A percentile compares a stretch with the other conserved stretches of the same genome.
Evolutionary conservation across 2,113 vertebrate genomes (phyloP).

Genomic region (Boleophthalmus pectinirostris): DNA sequence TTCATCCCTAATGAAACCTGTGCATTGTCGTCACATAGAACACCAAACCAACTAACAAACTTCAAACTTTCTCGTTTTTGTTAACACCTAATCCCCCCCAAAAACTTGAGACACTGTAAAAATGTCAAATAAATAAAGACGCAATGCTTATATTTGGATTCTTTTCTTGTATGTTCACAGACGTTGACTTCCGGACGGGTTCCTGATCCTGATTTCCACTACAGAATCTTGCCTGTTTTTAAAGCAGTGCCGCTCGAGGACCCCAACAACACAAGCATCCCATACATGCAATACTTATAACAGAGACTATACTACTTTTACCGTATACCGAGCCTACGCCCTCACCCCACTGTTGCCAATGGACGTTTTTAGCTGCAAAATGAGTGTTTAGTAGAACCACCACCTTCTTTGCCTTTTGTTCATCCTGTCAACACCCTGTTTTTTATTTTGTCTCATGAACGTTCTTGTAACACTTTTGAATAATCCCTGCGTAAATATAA

Average conservation of each 20-base stretch:
- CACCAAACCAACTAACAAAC: constrained; percentile 22
- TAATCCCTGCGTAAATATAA: neutral
- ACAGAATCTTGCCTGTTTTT: constrained; percentile 12
- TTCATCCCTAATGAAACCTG: no score
- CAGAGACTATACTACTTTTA: neutral
- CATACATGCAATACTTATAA: constrained; percentile 7
- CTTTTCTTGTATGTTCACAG: constrained; percentile 10
- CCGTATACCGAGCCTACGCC: constrained; percentile 19
- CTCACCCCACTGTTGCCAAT: neutral
- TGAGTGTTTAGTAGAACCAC: neutral
- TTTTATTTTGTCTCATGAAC: neutral
- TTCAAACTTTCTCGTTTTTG: constrained; percentile 44
- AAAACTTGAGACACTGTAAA: neutral
- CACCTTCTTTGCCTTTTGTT: neutral
- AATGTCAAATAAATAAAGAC: neutral
- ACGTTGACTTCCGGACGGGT: constrained; percentile 4
- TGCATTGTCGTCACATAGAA: constrained; percentile 31
- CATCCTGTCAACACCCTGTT: neutral
- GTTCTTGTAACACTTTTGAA: neutral
- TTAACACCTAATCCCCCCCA: constrained; percentile 34
- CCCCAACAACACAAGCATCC: constrained; percentile 5
- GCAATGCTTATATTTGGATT: constrained; percentile 3
- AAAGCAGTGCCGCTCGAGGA: constrained; percentile 7
- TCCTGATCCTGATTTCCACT: constrained; percentile 10
- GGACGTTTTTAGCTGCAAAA: neutral